Evolutionary conservation across 92 coral and sea anemone species (phyloP), one percentile per base, ranked within the genome.

Genomic region (Parazoanthus atlanticus): DNA sequence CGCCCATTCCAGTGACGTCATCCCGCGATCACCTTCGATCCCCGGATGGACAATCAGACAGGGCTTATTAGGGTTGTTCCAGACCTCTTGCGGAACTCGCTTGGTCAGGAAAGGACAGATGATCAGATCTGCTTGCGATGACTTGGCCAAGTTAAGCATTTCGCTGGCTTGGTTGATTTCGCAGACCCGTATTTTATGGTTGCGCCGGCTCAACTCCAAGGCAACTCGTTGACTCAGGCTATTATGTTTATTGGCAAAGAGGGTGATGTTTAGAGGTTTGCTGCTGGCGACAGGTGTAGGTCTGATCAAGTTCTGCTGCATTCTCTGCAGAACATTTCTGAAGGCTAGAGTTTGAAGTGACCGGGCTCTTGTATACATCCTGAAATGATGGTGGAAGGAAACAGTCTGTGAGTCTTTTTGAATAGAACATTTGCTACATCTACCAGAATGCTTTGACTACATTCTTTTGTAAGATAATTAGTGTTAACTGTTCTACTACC

Each of bases 31-130:
- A 25, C 96, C 96, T 89, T 94, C 96, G 73, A 92, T 93, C 49
- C 96, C 97, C 66, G 97, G 97, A 89, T 94, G 97, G 13, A 94
- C 97, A 76, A 94, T 93, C 90, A 94, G 78, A 74, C 97, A 94
- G 80, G 97, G 97, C 58, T 49, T 77, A 61, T 74, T 65, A 78
- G 94, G 74, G 70, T 93, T 78, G 70, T 84, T 29, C 82, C 81
- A 94, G 34, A 94, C 93, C n/a, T 89, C 91, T 32, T 90, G 88
- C 33, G 97, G 97, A 31, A 94, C 92, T 32, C 92, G 88, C 79
- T 91, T 93, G 65, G 95, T 94, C 54, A 94, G 88, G 54, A 93
- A 94, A 26, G 97, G 97, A 86, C 94, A 91, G 29, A 94, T 78
- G 67, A 94, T 93, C 41, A 94, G 70, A 79, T 94, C 97, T 25